phyloP scores from a whole-genome alignment of 1,140 invertebrate species.

The Caerostris darwini region DNA sequence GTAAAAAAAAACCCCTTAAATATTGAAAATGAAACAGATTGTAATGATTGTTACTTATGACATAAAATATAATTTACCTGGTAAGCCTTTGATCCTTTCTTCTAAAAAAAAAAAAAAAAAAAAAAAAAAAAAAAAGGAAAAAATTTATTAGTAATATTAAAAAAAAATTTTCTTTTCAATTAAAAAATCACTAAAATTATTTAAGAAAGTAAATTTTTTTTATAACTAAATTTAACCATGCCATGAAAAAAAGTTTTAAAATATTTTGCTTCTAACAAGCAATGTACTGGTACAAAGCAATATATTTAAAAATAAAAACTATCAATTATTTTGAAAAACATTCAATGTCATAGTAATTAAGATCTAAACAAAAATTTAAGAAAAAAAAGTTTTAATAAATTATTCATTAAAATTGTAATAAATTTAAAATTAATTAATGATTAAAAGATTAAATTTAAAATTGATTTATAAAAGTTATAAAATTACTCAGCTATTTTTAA shows the following conservation, averaged over 20 bases:
- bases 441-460: too few species aligned
- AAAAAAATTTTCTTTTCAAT: neutral
- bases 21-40: neutral
- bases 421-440: too few species aligned
- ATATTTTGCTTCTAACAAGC: neutral
- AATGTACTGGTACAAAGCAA: neutral
- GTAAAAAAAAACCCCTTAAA: neutral
- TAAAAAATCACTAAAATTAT: neutral
- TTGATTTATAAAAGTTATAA: too few species aligned
- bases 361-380: too few species aligned
- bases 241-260: neutral
- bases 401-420: too few species aligned
- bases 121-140: neutral
- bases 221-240: neutral
- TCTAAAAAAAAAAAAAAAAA: slow-evolving; percentile 57
- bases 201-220: too few species aligned
- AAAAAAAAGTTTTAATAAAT: too few species aligned
- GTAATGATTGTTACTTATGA: neutral
- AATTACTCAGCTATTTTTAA: too few species aligned
- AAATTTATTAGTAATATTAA: neutral
- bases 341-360: too few species aligned
- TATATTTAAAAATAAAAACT: neutral
- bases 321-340: too few species aligned
- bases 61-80: slow-evolving; percentile 51
- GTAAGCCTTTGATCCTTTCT: slow-evolving; percentile 77